These are phyloP conservation scores for Microdon myrmicae DNA, from an alignment of 2,888 invertebrate species.

Conservation along the genomic window DNA sequence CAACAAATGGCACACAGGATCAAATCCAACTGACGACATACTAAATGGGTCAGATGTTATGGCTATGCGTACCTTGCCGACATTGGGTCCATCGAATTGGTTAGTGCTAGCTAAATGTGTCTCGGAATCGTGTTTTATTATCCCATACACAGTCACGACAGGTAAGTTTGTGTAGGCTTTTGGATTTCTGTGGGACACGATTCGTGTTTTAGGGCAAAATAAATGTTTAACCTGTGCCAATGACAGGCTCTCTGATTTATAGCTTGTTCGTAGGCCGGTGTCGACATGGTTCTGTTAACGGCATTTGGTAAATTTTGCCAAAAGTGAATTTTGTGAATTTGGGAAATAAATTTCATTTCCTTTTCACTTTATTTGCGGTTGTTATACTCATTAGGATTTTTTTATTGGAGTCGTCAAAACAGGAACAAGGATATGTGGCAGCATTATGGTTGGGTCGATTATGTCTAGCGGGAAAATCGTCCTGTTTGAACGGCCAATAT, in stretches of 20 bases:
- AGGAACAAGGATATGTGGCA: too few relatives aligned
- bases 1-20: constrained; percentile 11
- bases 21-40: constrained; percentile 23
- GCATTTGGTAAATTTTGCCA: constrained; percentile 15
- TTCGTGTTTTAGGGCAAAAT: constrained; percentile 1
- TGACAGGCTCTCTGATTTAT: constrained; percentile 40
- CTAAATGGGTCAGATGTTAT: constrained; percentile 49
- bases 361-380: too few relatives aligned
- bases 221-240: constrained; percentile 28
- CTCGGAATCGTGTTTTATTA: constrained; percentile 28
- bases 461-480: too few relatives aligned
- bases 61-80: constrained; percentile 22
- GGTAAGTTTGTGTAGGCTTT: constrained; percentile 4
- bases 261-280: constrained; percentile 27
- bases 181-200: background rate
- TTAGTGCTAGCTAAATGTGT: constrained; percentile 3
- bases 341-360: background rate
- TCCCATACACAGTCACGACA: constrained; percentile 27
- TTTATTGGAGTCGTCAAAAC: too few relatives aligned
- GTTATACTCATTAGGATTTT: too few relatives aligned
- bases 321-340: background rate
- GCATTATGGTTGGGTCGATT: too few relatives aligned
- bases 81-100: constrained; percentile 8
- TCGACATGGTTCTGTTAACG: constrained; percentile 27
- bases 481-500: too few relatives aligned